Conservation (phyloP, 1,140 invertebrate genomes). For the Drosophila yakuba region DNA sequence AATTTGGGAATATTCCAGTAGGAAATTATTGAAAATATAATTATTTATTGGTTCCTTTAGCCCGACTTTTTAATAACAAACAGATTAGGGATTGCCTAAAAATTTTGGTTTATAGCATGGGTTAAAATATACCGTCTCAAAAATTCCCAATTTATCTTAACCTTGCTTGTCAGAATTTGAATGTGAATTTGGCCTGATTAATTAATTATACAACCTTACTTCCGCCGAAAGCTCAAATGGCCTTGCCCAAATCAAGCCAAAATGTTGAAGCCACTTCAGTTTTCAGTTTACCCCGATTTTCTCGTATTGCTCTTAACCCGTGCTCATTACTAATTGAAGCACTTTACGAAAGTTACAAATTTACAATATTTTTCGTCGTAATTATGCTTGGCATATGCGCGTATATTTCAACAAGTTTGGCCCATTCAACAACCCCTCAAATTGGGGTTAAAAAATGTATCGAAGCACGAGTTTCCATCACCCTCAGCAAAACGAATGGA, state of each 20-base stretch:
- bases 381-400: slow-evolving; percentile 75
- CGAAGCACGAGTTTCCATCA: slow-evolving; percentile 32
- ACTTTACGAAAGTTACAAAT: slow-evolving; percentile 72
- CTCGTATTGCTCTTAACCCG: slow-evolving; percentile 12
- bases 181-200: slow-evolving; percentile 20
- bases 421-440: slow-evolving; percentile 45
- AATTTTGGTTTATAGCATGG: too few species aligned
- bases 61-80: too few species aligned
- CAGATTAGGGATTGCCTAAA: too few species aligned
- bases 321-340: slow-evolving; percentile 76
- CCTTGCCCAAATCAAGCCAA: slow-evolving; percentile 55
- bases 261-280: slow-evolving; percentile 47
- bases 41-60: background rate
- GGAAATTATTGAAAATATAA: background rate
- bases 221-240: slow-evolving; percentile 23
- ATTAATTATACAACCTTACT: slow-evolving; percentile 16
- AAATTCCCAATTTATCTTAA: too few species aligned
- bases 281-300: slow-evolving; percentile 8
- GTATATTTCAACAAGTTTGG: slow-evolving; percentile 68
- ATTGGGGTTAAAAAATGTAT: slow-evolving; percentile 70
- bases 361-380: slow-evolving; percentile 58
- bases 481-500: slow-evolving; percentile 63
- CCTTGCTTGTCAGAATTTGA: background rate
- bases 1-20: background rate
- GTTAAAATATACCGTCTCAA: too few species aligned